phyloP scores from a whole-genome alignment of 2,113 vertebrate species.

The Paradoxurus hermaphroditus region DNA sequence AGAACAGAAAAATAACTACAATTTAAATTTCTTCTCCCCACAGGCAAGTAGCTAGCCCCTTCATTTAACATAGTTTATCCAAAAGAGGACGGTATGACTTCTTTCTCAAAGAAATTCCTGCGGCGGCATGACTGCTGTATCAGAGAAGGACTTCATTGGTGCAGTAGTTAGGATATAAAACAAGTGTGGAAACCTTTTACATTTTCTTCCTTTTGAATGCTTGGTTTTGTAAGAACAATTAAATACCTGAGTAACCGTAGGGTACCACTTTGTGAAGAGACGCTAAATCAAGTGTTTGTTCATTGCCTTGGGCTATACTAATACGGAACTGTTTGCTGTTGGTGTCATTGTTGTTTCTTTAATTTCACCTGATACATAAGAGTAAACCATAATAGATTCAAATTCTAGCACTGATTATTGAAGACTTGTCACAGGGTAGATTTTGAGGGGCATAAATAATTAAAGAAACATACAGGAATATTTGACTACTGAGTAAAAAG shows the following conservation, averaged over 20 bases:
- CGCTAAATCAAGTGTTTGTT: background rate
- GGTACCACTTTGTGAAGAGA: background rate
- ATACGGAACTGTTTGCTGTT: background rate
- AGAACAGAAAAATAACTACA: constrained; percentile 7
- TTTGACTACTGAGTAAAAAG: background rate
- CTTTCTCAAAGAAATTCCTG: constrained; percentile 29
- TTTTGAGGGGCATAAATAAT: background rate
- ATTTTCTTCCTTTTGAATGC: constrained; percentile 1
- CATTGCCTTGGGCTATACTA: background rate
- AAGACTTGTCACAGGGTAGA: background rate
- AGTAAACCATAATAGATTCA: constrained; percentile 41
- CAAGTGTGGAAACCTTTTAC: background rate
- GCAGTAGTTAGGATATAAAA: background rate
- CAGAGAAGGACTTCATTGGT: background rate
- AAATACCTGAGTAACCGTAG: background rate
- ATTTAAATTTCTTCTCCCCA: background rate
- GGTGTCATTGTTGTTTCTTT: background rate
- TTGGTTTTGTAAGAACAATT: background rate
- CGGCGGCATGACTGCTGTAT: background rate
- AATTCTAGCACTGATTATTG: constrained; percentile 5
- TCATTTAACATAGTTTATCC: constrained; percentile 33
- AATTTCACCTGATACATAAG: constrained; percentile 28
- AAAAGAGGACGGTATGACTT: background rate
- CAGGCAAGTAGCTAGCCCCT: background rate
- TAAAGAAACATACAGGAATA: constrained; percentile 19